A percentile compares a stretch with the other conserved stretches of the same genome.
These are phyloP conservation scores for Raja brachyura DNA, from an alignment of 2,113 vertebrate species.

Conservation along the genomic window DNA sequence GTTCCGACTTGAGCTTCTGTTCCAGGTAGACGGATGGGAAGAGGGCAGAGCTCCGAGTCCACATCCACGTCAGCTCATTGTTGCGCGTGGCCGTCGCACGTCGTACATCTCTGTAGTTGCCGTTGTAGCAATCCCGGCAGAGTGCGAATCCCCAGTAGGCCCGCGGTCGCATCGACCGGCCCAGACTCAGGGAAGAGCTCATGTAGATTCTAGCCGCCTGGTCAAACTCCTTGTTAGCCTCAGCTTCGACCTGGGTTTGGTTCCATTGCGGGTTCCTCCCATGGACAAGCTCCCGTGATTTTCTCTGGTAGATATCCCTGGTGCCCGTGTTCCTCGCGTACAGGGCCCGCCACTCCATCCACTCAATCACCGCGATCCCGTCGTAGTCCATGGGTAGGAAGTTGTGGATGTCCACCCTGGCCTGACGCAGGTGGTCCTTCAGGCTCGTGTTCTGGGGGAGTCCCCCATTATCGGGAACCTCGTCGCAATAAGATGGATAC, in stretches of 20 bases:
- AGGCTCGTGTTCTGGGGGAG: conserved; percentile 79
- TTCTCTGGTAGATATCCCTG: conserved; percentile 75
- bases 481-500: conserved; percentile 68
- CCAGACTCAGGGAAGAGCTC: conserved; percentile 68
- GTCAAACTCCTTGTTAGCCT: conserved; percentile 67
- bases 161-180: conserved; percentile 74
- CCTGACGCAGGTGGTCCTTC: conserved; percentile 59
- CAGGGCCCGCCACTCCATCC: conserved; percentile 91
- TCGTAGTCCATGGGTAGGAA: conserved; percentile 66
- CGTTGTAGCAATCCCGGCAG: conserved; percentile 97
- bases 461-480: conserved; percentile 58
- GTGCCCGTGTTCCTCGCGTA: conserved; percentile 90
- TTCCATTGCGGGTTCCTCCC: conserved; percentile 61
- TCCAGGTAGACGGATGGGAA: conserved; percentile 88
- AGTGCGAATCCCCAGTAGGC: conserved; percentile 96
- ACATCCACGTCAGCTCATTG: conserved; percentile 79
- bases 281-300: conserved; percentile 62
- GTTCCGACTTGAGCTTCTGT: conserved; percentile 60
- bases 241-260: conserved; percentile 59
- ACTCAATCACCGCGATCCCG: conserved; percentile 86
- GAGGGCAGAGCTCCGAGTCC: conserved; percentile 82
- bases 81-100: conserved; percentile 83
- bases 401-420: conserved; percentile 55
- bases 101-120: conserved; percentile 79
- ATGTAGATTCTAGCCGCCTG: conserved; percentile 73